Conservation (phyloP, 2,113 vertebrate species). For the Thermophis baileyi region DNA sequence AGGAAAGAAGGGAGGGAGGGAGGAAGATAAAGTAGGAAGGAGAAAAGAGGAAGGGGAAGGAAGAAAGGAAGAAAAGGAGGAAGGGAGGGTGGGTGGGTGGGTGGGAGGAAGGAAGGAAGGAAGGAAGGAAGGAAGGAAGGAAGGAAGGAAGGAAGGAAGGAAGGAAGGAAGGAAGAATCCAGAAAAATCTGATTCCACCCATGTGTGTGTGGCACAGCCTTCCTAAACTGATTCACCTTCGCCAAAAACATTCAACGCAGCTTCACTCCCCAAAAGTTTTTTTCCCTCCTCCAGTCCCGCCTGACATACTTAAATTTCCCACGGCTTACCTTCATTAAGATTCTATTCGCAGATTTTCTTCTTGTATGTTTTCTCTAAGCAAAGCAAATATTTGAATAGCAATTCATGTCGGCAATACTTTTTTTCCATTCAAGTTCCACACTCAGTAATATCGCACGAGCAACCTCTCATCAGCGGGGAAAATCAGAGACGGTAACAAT, state of each 20-base stretch:
- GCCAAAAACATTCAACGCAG: background rate
- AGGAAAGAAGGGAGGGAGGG: background rate
- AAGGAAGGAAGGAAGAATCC: background rate
- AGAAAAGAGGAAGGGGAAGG: background rate
- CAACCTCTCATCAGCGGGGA: background rate
- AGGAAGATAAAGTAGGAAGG: background rate
- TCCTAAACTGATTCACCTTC: background rate
- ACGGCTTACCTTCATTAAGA: background rate
- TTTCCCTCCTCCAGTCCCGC: background rate
- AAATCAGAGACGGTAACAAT: background rate
- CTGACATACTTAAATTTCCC: background rate
- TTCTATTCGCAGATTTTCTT: background rate
- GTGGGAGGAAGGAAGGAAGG: background rate
- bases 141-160: background rate
- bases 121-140: background rate
- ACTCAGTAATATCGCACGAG: background rate
- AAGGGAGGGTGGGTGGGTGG: no score
- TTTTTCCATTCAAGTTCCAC: background rate
- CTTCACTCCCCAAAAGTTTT: background rate
- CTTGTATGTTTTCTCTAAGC: background rate
- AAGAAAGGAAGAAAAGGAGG: no score
- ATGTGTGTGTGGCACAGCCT: background rate
- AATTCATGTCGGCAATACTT: accelerated
- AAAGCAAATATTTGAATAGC: background rate
- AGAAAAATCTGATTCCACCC: background rate